phyloP scores from a whole-genome alignment of 2,113 vertebrate genomes.

The Anseranas semipalmata region DNA sequence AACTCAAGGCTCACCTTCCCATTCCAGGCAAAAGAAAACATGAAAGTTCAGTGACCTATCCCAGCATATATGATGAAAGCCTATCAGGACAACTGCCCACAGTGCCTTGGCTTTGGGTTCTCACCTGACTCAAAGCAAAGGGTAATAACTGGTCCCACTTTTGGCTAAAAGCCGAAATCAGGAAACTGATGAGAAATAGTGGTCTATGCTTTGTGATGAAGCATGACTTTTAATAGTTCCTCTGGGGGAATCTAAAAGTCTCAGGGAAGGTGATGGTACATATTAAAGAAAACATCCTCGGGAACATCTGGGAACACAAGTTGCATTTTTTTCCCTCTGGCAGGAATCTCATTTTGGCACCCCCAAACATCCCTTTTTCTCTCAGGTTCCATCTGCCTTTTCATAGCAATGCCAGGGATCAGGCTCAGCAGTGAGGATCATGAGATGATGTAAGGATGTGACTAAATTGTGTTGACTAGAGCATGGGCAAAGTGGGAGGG shows the following conservation, averaged over 20 bases:
- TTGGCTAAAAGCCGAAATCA: background rate
- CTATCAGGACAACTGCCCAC: background rate
- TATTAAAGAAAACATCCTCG: background rate
- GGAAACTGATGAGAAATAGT: background rate
- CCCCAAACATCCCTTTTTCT: background rate
- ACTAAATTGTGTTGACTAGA: background rate
- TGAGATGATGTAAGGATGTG: accelerated
- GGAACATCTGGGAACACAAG: background rate
- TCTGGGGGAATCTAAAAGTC: accelerated
- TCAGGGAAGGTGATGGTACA: background rate
- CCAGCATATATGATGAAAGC: background rate
- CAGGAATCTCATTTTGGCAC: background rate
- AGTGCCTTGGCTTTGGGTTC: background rate
- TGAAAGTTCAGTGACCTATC: background rate
- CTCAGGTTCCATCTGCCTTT: background rate
- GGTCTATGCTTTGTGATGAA: background rate
- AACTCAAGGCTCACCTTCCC: background rate
- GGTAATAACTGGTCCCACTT: accelerated
- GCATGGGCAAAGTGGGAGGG: background rate
- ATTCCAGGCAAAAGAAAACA: background rate
- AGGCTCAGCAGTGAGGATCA: accelerated
- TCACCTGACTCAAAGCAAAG: background rate
- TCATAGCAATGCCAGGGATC: background rate
- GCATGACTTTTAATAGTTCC: background rate
- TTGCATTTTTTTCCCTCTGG: background rate